Percentiles rank a stretch among this genome's conserved stretches.
These are phyloP conservation scores for Napeogenes sylphis DNA, from an alignment of 2,888 invertebrate species.

Conservation along the genomic window DNA sequence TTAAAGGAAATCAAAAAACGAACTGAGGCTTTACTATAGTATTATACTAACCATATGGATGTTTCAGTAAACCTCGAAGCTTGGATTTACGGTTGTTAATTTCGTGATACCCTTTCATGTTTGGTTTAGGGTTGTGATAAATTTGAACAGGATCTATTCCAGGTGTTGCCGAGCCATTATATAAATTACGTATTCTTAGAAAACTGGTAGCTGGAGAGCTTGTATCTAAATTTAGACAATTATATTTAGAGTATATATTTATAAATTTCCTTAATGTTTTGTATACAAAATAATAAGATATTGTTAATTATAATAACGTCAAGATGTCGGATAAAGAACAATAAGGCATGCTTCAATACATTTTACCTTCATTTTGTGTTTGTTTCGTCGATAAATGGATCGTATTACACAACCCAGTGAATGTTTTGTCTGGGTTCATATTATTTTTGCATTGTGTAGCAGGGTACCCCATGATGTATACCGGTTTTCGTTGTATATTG, in stretches of 20 bases:
- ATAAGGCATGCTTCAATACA: background rate
- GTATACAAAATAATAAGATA: background rate
- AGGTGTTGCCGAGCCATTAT: conserved; percentile 48
- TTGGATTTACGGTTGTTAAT: conserved; percentile 14
- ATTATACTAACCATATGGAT: conserved; percentile 3
- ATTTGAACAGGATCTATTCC: conserved; percentile 53
- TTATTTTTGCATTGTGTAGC: conserved; percentile 54
- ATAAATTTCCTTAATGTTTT: background rate
- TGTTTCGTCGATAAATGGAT: background rate
- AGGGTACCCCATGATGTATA: conserved; percentile 59
- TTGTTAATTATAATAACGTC: background rate
- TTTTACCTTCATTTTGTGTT: background rate
- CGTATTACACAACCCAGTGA: conserved; percentile 45
- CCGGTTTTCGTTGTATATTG: conserved; percentile 53
- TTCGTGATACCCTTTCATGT: conserved; percentile 36
- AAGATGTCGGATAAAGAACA: background rate
- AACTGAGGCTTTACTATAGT: background rate
- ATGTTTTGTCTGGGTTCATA: conserved; percentile 42
- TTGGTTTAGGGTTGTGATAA: conserved; percentile 32
- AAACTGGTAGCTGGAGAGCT: conserved; percentile 46
- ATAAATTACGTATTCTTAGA: conserved; percentile 56
- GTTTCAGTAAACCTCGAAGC: conserved; percentile 1
- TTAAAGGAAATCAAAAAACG: too few relatives aligned
- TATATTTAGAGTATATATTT: background rate
- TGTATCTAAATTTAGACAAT: conserved; percentile 40